Base-by-base conservation (phyloP, 2,113 vertebrate genomes). In the Muntiacus muntjak region DNA sequence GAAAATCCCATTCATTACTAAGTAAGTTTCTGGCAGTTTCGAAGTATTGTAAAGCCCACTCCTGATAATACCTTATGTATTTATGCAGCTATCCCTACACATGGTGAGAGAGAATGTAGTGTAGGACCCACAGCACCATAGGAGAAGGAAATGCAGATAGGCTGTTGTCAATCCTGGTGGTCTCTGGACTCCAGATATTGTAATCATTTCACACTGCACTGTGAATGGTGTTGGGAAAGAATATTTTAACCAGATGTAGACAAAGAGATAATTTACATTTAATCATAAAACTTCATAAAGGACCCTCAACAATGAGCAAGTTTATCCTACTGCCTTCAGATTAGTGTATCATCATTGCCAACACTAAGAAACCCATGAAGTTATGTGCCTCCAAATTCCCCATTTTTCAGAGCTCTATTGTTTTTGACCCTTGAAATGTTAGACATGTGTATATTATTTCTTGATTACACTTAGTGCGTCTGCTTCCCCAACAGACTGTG, bases 171-270 rank as follows among this genome's bases (percentile, higher is more conserved):
- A 52, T 81, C 25, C 11, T 83, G 83, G 23, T 40, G 55, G 60
- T 76, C 40, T 83, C 71, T 71, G 57, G 79, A 60, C 17, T 86
- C 10, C 43, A 58, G 25, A 54, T 64, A 91, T 82, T 93, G 93
- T 95, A 64, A 89, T 74, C 25, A n/a, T 91, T 89, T 94, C 60
- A 87, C 36, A 58, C 62, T 93, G 25, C 58, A 95, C 14, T 93
- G 28, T 52, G n/a, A 96, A 90, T 26, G 21, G 2, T 11, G 1
- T 23, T 81, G 19, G 7, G 12, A 83, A 9, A 86, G 28, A 95
- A 47, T 87, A 79, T 71, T 5, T 78, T 90, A 92, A 93, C 60
- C 87, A 91, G 26, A 55, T 84, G 26, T n/a, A 90, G 47, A 76
- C 28, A 92, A 87, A 92, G 52, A 94, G 43, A 33, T 50, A 25